These are phyloP conservation scores for Hippocampus barbouri DNA, from an alignment of 2,113 vertebrate species.

Conservation along the genomic window DNA sequence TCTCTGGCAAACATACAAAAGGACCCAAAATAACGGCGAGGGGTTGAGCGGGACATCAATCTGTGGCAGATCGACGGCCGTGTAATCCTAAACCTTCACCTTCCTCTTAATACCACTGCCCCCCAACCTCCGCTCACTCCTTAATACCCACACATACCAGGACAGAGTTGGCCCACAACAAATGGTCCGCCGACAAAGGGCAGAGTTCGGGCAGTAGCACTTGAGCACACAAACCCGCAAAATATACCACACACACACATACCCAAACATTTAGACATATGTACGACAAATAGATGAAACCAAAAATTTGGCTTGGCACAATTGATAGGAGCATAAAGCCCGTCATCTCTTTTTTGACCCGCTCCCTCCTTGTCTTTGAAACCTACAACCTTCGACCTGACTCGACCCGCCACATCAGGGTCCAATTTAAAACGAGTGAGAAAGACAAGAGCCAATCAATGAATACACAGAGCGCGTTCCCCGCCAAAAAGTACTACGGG, in stretches of 20 bases:
- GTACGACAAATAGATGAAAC: constrained; percentile 18
- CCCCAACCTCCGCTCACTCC: constrained; percentile 30
- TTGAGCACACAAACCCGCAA: constrained; percentile 15
- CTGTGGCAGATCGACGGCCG: constrained; percentile 57
- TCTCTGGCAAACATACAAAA: constrained; percentile 72
- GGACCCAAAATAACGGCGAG: constrained; percentile 71
- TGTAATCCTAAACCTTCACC: constrained; percentile 75
- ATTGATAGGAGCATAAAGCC: constrained; percentile 51
- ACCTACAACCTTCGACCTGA: constrained; percentile 36
- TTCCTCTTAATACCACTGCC: constrained; percentile 69
- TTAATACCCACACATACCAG: constrained; percentile 73
- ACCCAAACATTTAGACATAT: constrained; percentile 1
- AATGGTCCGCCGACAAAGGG: constrained; percentile 75
- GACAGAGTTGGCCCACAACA: constrained; percentile 71
- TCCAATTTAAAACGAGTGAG: constrained; percentile 59
- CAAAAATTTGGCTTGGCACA: constrained; percentile 47
- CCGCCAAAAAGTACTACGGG: constrained; percentile 28
- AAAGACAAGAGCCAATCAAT: constrained; percentile 68
- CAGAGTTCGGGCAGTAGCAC: constrained; percentile 65
- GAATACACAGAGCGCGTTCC: constrained; percentile 57
- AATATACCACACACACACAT: constrained; percentile 1
- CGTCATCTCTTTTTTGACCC: constrained; percentile 40
- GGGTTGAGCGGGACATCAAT: constrained; percentile 72
- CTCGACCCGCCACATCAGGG: constrained; percentile 15
- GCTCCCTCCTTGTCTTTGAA: constrained; percentile 27